Evolutionary conservation across 2,797 vertebrate species (phyloP), one percentile per base, ranked within the genome.

Genomic region (Hafferia zeledoni): DNA sequence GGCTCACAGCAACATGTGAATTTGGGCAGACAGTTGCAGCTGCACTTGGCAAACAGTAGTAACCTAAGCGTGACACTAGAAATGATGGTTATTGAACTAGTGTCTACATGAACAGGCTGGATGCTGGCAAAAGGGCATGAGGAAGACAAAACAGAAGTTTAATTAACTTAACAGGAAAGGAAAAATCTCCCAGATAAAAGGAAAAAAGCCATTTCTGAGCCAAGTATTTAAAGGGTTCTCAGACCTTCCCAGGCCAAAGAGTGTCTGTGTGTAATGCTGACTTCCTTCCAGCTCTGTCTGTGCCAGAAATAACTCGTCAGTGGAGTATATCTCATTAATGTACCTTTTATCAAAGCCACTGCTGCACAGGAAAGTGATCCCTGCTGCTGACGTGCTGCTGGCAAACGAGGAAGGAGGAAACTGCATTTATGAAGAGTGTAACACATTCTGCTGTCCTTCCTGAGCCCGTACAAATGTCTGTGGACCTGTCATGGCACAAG

Each of bases 251-350:
- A 95, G 93, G 94, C 83, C 88, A 90, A 75, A 95, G 83, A 83
- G 75, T 71, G 77, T 91, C 84, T 93, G 46, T 89, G 83, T 94
- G 93, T 90, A 95, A 93, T 67, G 77, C 87, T 94, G 92, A 96
- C 92, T 96, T 97, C 96, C 95, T 96, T 95, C 94, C 93, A 95
- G 87, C 47, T 76, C 94, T 57, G 70, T 94, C 93, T 82, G 93
- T 93, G 95, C 95, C 95, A 97, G 92, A 94, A 96, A 97, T 97
- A 96, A 95, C 94, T 93, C 9, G 2, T 87, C 93, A 93, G n/a
- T 93, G 87, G 95, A 91, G 64, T 75, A 1, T 79, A 76, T 90
- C 80, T 93, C 83, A 81, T 67, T 56, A 70, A 64, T 9, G 63
- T 84, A 95, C 87, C 87, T 95, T 89, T 93, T 83, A 94, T 88